A percentile compares a stretch with the other conserved stretches of the same genome.
Conservation (phyloP, 2,113 vertebrate species). For the Prietella phreatophila region DNA sequence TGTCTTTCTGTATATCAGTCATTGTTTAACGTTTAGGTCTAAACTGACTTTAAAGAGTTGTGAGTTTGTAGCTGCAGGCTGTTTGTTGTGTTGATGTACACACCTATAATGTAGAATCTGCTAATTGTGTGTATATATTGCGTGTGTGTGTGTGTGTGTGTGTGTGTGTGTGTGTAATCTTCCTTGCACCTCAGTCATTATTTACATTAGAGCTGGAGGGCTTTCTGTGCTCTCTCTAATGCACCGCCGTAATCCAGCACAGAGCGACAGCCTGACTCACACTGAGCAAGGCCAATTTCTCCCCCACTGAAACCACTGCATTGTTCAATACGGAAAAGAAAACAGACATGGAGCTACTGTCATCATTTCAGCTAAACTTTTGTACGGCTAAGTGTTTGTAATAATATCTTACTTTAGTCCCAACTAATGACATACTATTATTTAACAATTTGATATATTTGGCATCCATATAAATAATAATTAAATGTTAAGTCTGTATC, state of each 20-base stretch:
- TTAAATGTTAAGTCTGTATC: not conserved
- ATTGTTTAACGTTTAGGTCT: not conserved
- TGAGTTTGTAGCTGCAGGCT: not conserved
- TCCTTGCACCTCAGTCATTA: conserved; percentile 41
- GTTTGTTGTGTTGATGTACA: conserved; percentile 13
- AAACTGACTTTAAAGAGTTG: not conserved
- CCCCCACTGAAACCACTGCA: conserved; percentile 14
- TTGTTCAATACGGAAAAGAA: not conserved
- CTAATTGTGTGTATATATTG: conserved; percentile 11
- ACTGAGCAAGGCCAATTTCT: conserved; percentile 46
- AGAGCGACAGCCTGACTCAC: conserved; percentile 34
- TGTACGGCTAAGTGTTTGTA: not conserved
- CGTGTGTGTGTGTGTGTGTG: not conserved
- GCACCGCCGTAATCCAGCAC: conserved; percentile 53
- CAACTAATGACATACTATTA: not conserved
- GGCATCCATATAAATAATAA: not conserved
- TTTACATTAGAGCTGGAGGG: conserved; percentile 56
- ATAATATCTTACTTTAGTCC: not conserved
- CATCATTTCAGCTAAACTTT: not conserved
- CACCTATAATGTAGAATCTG: not conserved
- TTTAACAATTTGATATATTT: not conserved
- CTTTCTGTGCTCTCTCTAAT: conserved; percentile 53
- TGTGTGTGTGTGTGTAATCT: conserved; percentile 12
- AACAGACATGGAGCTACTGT: not conserved
- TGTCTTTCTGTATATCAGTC: not conserved